Conservation (phyloP, 92 coral and sea anemone genomes). For the Meandrina meandrites region DNA sequence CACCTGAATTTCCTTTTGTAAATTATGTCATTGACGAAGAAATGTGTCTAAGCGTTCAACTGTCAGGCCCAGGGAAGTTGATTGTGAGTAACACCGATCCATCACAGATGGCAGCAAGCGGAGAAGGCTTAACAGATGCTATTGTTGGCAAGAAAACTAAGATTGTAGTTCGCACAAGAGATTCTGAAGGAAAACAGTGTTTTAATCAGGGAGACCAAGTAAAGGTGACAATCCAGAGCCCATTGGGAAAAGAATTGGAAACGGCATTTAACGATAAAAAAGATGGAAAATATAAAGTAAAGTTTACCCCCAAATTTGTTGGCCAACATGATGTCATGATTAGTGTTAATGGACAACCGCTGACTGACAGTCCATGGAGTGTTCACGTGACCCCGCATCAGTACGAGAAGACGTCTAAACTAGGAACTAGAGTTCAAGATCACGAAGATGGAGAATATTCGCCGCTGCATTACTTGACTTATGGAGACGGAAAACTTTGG, state of each 20-base stretch:
- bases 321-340: conserved; percentile 54
- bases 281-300: conserved; percentile 42
- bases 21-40: conserved; percentile 19
- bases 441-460: background rate
- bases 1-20: background rate
- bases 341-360: conserved; percentile 37
- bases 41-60: background rate
- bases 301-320: conserved; percentile 34
- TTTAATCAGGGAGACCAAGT: conserved; percentile 48
- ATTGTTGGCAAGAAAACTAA: conserved; percentile 35
- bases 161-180: conserved; percentile 54
- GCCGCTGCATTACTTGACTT: background rate
- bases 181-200: conserved; percentile 51
- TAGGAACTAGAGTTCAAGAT: background rate
- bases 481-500: background rate
- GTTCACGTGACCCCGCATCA: conserved; percentile 40
- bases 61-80: conserved; percentile 32
- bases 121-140: conserved; percentile 34
- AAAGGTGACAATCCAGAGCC: conserved; percentile 40
- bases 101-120: conserved; percentile 23
- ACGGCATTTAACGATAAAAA: conserved; percentile 34
- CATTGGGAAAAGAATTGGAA: conserved; percentile 13
- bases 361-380: conserved; percentile 46
- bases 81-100: conserved; percentile 56
- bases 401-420: background rate